These are phyloP conservation scores for Onthophagus taurus DNA, from an alignment of 1,140 invertebrate species.

Conservation along the genomic window DNA sequence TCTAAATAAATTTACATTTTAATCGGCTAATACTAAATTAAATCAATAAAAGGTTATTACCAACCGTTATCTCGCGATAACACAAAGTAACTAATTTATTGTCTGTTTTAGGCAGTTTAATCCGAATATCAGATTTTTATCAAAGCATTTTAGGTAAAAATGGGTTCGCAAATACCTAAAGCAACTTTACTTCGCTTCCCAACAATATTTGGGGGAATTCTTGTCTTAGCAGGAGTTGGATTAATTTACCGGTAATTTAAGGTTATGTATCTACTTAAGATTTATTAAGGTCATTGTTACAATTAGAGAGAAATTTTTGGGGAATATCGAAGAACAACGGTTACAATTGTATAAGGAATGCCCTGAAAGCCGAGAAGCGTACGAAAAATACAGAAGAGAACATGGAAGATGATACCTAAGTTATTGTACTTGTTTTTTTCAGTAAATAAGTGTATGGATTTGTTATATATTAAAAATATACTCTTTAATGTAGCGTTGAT, in stretches of 20 bases:
- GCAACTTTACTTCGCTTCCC: constrained; percentile 17
- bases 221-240: constrained; percentile 12
- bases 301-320: constrained; percentile 15
- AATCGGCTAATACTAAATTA: too few species aligned
- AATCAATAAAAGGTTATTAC: too few species aligned
- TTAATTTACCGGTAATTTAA: constrained; percentile 15
- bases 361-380: background rate
- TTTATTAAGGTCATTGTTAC: background rate
- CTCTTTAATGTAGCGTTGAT: background rate
- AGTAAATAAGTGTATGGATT: background rate
- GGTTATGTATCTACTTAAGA: constrained; percentile 5
- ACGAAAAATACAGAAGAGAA: constrained; percentile 13
- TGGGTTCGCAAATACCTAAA: background rate
- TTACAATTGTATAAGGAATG: constrained; percentile 12
- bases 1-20: too few species aligned
- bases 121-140: too few species aligned
- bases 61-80: too few species aligned
- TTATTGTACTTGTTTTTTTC: background rate
- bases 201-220: constrained; percentile 12
- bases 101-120: too few species aligned
- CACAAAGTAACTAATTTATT: too few species aligned
- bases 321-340: constrained; percentile 15
- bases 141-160: too few species aligned
- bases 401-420: constrained; percentile 3
- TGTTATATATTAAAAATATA: background rate